Evolutionary conservation across 2,797 vertebrate species (phyloP).

Genomic region (Gallirallus australis): DNA sequence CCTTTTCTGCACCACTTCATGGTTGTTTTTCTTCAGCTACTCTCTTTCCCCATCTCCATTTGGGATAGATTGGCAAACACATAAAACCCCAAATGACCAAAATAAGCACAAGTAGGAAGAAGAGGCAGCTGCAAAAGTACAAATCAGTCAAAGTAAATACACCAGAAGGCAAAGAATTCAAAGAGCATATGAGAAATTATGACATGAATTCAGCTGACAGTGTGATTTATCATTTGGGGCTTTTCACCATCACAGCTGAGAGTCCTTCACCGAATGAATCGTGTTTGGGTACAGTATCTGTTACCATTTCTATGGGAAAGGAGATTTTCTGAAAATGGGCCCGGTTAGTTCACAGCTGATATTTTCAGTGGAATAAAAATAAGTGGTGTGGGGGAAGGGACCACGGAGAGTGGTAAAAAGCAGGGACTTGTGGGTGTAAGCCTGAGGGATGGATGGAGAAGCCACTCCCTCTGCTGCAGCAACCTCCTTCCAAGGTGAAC

Average conservation of each 20-base stretch:
- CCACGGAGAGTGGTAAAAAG: not conserved
- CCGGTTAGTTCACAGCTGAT: constrained; percentile 33
- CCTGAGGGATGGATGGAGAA: constrained; percentile 8
- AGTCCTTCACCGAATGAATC: constrained; percentile 15
- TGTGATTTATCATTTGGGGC: constrained; percentile 9
- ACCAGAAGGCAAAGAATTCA: not conserved
- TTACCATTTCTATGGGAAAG: not conserved
- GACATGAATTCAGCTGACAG: not conserved
- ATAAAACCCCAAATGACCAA: not conserved
- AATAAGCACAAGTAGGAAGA: not conserved
- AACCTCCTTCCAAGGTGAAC: constrained; percentile 55
- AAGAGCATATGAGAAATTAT: constrained; percentile 20
- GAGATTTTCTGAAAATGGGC: constrained; percentile 20
- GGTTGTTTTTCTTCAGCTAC: not conserved
- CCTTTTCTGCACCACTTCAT: not conserved
- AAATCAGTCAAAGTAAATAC: not conserved
- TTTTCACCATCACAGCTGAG: constrained; percentile 40
- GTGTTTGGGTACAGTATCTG: not conserved
- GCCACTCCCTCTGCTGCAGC: constrained; percentile 36
- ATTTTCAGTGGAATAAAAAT: constrained; percentile 50
- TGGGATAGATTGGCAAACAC: not conserved
- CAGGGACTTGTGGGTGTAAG: constrained; percentile 24
- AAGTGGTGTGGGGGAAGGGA: not conserved
- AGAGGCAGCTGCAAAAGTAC: constrained; percentile 38
- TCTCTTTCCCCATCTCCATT: not conserved